Percentiles rank a stretch among this genome's conserved stretches.
Conservation (phyloP, 2,888 invertebrate species). For the Euzophera pinguis region DNA sequence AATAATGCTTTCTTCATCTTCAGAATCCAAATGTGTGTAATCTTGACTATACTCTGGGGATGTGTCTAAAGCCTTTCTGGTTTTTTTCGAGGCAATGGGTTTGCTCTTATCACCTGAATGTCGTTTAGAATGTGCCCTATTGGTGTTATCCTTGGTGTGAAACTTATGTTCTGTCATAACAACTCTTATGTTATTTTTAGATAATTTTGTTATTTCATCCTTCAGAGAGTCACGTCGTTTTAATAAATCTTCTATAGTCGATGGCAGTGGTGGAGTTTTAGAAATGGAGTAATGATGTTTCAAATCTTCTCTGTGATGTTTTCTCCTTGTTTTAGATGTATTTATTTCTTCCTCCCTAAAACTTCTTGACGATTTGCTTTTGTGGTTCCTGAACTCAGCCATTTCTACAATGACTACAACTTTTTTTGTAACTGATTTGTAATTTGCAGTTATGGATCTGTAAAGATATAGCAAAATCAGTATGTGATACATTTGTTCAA, state of each 20-base stretch:
- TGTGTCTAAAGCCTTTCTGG: constrained; percentile 26
- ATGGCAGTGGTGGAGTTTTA: constrained; percentile 64
- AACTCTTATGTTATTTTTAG: constrained; percentile 28
- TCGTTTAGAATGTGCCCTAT: constrained; percentile 30
- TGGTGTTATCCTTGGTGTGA: constrained; percentile 36
- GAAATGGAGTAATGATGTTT: constrained; percentile 39
- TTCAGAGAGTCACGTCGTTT: constrained; percentile 56
- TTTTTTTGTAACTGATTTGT: constrained; percentile 25
- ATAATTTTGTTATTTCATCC: constrained; percentile 44
- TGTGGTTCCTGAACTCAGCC: constrained; percentile 44
- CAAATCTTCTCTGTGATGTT: constrained; percentile 30
- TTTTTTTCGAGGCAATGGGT: constrained; percentile 16
- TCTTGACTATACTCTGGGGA: constrained; percentile 80
- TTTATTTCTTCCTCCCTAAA: constrained; percentile 35
- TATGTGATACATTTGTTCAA: background rate
- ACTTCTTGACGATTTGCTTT: constrained; percentile 39
- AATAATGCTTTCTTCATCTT: constrained; percentile 95
- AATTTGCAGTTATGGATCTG: constrained; percentile 43
- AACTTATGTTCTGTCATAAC: constrained; percentile 28
- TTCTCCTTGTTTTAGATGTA: constrained; percentile 38
- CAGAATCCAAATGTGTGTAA: constrained; percentile 82
- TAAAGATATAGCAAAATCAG: constrained; percentile 38
- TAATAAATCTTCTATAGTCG: constrained; percentile 57
- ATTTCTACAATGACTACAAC: constrained; percentile 32
- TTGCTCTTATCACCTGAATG: constrained; percentile 22